A percentile compares a stretch with the other conserved stretches of the same genome.
phyloP scores from a whole-genome alignment of 1,140 invertebrate genomes.

The Ylistrum balloti region DNA sequence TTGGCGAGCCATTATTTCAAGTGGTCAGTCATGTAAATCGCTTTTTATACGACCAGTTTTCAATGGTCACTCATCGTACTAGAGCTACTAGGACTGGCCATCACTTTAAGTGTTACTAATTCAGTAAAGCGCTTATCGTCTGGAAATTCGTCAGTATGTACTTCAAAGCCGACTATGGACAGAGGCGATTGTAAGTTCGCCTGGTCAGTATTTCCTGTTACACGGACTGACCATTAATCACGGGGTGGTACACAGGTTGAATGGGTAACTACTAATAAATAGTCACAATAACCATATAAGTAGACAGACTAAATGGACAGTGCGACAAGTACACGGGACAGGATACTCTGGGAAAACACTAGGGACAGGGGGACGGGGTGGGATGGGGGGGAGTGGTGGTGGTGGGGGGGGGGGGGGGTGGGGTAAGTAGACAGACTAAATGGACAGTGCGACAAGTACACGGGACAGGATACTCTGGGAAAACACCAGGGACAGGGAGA shows the following conservation, averaged over 20 bases:
- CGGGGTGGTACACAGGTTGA: background rate
- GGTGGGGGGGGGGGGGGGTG: too few species aligned
- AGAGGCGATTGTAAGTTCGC: background rate
- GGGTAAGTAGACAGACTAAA: background rate
- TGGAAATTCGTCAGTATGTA: background rate
- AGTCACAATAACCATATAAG: background rate
- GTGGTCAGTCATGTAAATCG: constrained; percentile 4
- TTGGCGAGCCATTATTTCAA: background rate
- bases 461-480: background rate
- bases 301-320: background rate
- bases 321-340: background rate
- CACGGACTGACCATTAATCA: constrained; percentile 24
- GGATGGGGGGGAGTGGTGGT: too few species aligned
- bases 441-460: background rate
- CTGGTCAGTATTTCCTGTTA: constrained; percentile 2
- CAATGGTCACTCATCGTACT: background rate
- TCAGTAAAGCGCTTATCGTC: constrained; percentile 17
- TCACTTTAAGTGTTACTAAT: background rate
- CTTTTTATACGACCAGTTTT: background rate
- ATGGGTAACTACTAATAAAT: background rate
- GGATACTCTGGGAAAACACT: background rate
- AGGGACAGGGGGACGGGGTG: background rate
- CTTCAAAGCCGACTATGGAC: background rate
- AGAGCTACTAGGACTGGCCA: background rate
- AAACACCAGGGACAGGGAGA: background rate